phyloP scores from a whole-genome alignment of 2,797 vertebrate genomes.

The Halcyon chelicuti region DNA sequence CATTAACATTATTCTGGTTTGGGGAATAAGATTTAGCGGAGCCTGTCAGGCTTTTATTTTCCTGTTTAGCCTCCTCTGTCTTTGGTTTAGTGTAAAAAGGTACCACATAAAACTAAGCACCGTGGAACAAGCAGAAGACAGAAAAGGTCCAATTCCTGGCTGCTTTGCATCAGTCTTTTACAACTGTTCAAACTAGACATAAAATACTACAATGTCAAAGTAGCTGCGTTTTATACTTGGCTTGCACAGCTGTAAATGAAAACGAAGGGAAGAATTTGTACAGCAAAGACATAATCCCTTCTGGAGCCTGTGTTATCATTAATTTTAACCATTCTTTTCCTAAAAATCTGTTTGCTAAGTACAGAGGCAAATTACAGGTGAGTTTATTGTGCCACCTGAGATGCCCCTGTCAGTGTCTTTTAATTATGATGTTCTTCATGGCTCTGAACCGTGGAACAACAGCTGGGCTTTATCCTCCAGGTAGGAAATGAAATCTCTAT shows the following conservation, averaged over 20 bases:
- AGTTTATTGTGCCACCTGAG: not conserved
- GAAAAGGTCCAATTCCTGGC: not conserved
- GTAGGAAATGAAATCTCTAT: not conserved
- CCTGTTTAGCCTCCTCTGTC: conserved; percentile 2
- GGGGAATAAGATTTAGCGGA: conserved; percentile 48
- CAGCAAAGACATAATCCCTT: not conserved
- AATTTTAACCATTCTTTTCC: not conserved
- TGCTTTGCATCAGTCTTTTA: conserved; percentile 1
- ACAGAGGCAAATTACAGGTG: not conserved
- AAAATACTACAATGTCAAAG: conserved; percentile 25
- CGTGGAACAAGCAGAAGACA: not conserved
- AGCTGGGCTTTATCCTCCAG: conserved; percentile 5
- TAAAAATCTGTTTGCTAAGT: not conserved
- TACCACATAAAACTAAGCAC: conserved; percentile 10
- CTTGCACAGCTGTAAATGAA: not conserved
- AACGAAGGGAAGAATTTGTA: not conserved
- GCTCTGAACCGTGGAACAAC: not conserved
- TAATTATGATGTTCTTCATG: not conserved
- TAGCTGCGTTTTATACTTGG: not conserved
- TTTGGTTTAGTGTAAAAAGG: not conserved
- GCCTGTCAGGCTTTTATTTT: conserved; percentile 37
- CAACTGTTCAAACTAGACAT: not conserved
- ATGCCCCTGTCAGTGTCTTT: not conserved
- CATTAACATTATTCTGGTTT: conserved; percentile 5
- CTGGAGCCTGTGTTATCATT: rapidly evolving